Percentiles rank a stretch among this genome's conserved stretches.
Conservation (phyloP, 2,888 invertebrate genomes). For the Sminthurides aquaticus region DNA sequence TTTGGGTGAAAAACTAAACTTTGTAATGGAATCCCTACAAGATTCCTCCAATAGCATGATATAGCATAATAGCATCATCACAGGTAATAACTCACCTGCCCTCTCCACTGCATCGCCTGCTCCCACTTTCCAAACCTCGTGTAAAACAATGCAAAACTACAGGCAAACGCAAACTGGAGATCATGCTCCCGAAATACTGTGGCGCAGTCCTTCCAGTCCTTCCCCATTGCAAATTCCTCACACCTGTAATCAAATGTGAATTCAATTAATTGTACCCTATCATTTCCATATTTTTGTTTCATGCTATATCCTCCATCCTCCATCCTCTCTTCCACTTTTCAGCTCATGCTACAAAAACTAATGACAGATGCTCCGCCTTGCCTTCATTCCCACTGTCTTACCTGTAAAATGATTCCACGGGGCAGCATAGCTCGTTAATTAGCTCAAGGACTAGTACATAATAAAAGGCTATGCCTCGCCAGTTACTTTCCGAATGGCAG, state of each 20-base stretch:
- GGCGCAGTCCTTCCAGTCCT: constrained; percentile 30
- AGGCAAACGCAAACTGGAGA: constrained; percentile 33
- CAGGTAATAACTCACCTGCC: not conserved
- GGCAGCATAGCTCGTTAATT: constrained; percentile 53
- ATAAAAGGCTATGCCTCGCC: constrained; percentile 56
- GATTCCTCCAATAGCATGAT: too few relatives aligned
- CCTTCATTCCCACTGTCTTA: too few relatives aligned
- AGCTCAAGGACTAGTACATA: constrained; percentile 55
- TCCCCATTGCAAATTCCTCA: constrained; percentile 32
- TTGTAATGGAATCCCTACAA: too few relatives aligned
- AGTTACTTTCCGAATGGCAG: constrained; percentile 44
- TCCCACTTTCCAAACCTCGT: constrained; percentile 36
- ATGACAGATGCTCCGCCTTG: too few relatives aligned
- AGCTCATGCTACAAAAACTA: too few relatives aligned
- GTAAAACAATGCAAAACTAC: constrained; percentile 37
- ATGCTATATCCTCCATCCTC: too few relatives aligned
- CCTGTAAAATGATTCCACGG: constrained; percentile 33
- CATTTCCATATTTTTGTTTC: too few relatives aligned
- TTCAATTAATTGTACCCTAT: not conserved
- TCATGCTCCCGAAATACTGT: constrained; percentile 30
- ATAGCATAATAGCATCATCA: too few relatives aligned
- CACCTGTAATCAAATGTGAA: constrained; percentile 22
- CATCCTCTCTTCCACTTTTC: too few relatives aligned
- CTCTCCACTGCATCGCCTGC: constrained; percentile 25
- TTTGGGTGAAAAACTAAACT: too few relatives aligned